Evolutionary conservation across 2,797 vertebrate genomes (phyloP), one percentile per base, ranked within the genome.

Genomic region (Tenualosa ilisha): DNA sequence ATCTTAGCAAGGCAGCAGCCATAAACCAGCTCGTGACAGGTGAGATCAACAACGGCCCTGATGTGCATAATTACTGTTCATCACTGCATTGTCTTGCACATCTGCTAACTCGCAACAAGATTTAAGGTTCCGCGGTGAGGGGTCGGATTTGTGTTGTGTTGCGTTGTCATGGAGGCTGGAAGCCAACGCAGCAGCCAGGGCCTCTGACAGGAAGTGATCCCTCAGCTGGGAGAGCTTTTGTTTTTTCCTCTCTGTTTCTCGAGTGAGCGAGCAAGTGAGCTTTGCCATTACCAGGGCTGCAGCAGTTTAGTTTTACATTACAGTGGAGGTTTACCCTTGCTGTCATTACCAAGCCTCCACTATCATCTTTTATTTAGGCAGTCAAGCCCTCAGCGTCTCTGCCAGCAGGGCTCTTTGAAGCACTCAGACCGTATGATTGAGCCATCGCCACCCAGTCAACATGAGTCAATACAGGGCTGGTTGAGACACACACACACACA

Each of bases 351-450:
- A 83, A 86, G 87, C 63, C 85, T 24, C 79, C 59, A 83, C 82
- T 82, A 83, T 88, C 87, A 88, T 88, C 85, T 88, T 88, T 88
- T 86, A 88, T 88, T 88, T 79, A 88, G 84, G 56, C 84, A 83
- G 83, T 85, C 84, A 82, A 85, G 81, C 72, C 72, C 43, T 79
- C 3, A 46, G 37, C 72, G 40, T 46, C 72, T 79, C 54, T 22
- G 40, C 85, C 87, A 85, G 83, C 61, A 6, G 17, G 37, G 40
- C 72, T 79, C 72, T 79, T 79, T 49, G 22, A 79, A 79, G 37
- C 72, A 79, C 72, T 79, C 72, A 79, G 72, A 79, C 37, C 6
- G 40, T 46, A 79, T 5, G 72, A 22, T 46, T 79, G 72, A 79
- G 72, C 40, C 20, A 46, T 79, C 72, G 40, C 17, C 72, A 46